These are phyloP conservation scores for Callionymus lyra DNA, from an alignment of 2,113 vertebrate genomes.

Conservation along the genomic window DNA sequence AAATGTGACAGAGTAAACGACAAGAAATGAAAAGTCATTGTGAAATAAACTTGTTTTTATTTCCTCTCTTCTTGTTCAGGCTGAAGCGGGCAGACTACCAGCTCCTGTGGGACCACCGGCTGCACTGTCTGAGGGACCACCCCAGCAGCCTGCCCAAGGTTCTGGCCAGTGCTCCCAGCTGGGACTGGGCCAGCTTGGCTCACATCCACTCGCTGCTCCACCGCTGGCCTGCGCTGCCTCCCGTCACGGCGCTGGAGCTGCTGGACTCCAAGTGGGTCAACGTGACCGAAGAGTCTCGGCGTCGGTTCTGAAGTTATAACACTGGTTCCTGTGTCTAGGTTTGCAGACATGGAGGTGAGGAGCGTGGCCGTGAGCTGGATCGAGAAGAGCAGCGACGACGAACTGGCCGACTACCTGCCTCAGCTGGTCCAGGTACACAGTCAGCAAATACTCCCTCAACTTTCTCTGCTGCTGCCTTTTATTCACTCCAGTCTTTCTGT, in stretches of 20 bases:
- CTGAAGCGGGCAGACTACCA: conserved; percentile 81
- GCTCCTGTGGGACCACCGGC: conserved; percentile 86
- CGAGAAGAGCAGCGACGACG: conserved; percentile 83
- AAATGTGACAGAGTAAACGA: no score
- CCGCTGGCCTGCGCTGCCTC: conserved; percentile 78
- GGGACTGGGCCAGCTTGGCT: conserved; percentile 85
- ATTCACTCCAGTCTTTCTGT: background rate
- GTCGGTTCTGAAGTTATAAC: conserved; percentile 1
- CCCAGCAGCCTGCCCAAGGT: conserved; percentile 83
- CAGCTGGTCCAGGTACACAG: conserved; percentile 86
- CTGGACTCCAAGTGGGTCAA: conserved; percentile 73
- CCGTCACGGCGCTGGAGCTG: conserved; percentile 85
- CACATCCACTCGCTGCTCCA: conserved; percentile 83
- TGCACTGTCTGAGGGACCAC: conserved; percentile 70
- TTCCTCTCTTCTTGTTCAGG: conserved; percentile 57
- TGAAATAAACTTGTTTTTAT: no score
- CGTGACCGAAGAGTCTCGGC: background rate
- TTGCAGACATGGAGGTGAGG: conserved; percentile 89
- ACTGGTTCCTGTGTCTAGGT: conserved; percentile 64
- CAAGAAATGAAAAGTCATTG: no score
- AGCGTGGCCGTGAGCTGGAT: conserved; percentile 84
- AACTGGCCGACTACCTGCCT: conserved; percentile 87
- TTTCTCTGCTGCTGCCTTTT: no score
- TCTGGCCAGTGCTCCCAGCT: conserved; percentile 82
- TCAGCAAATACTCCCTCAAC: background rate